Base-by-base conservation (phyloP, 2,797 vertebrate genomes). In the Eulemur mongoz region DNA sequence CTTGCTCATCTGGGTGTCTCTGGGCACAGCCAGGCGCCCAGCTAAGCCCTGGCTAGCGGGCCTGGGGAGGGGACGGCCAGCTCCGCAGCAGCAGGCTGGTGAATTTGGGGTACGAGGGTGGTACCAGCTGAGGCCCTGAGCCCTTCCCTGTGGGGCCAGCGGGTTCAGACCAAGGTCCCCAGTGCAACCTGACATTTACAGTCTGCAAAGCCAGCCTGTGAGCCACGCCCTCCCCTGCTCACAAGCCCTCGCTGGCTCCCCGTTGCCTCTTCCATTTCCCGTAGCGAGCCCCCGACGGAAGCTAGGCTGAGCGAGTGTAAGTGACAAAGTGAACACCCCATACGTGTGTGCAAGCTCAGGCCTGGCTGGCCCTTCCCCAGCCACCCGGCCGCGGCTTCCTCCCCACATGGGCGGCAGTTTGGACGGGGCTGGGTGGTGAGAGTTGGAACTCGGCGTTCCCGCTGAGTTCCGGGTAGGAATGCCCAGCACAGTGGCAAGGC, bases 301-400 rank as follows among this genome's bases (percentile, higher is more conserved):
- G 30, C 67, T 1, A 1, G n/a, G 43, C 13, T 2, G 61, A 7
- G 1, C 7, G 45, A n/a, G 27, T 2, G 20, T 4, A 13, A 1
- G 18, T 10, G 57, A 45, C 20, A 20, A 25, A 50, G 54, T 3
- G 17, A 35, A 25, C 23, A 10, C 7, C 17, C 2, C 1, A 0
- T 2, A 2, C 0, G 3, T 0, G 4, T 3, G 4, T 48, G n/a
- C 32, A 20, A 45, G 23, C 50, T 65, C 0, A 0, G 32, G 17
- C 22, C 1, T 27, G 65, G 50, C 50, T 27, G 0, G 10, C 14
- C 7, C 54, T 32, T 7, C 40, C 22, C 11, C 0, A 7, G 0
- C 17, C 25, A 0, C 83, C 83, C 0, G 15, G 30, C 40, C 22
- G 0, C 0, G 65, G 78, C 65, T 40, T 20, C 4, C 1, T 15